Evolutionary conservation across 2,888 invertebrate species (phyloP).

Genomic region (Neoitamus cyanurus): DNA sequence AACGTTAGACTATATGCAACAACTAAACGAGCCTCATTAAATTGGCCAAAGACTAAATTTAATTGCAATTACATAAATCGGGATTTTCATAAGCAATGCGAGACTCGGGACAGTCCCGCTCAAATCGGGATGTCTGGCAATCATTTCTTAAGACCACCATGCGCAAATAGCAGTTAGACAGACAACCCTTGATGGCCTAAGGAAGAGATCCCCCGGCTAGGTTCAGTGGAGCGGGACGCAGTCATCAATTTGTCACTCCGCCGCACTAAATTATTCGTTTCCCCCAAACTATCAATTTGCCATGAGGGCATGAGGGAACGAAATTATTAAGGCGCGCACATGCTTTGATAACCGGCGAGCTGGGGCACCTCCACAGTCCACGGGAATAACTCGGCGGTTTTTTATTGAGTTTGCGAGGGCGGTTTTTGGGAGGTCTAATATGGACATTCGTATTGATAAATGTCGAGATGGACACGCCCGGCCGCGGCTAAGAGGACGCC

Average conservation of each 20-base stretch:
- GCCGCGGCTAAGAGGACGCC: conserved; percentile 6
- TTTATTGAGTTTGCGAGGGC: conserved; percentile 50
- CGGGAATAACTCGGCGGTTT: conserved; percentile 32
- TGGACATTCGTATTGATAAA: conserved; percentile 55
- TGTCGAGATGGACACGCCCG: conserved; percentile 54
- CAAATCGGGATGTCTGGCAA: too few species aligned
- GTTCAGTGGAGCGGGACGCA: not conserved
- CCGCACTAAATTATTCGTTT: conserved; percentile 35
- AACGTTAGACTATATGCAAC: too few species aligned
- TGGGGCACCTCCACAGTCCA: not conserved
- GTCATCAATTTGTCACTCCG: conserved; percentile 34
- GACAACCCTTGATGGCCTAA: not conserved
- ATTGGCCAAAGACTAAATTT: too few species aligned
- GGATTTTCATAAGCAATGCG: too few species aligned
- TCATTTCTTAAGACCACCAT: not conserved
- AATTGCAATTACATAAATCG: too few species aligned
- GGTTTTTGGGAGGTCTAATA: conserved; percentile 53
- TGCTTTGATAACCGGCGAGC: conserved; percentile 1
- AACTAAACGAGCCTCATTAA: too few species aligned
- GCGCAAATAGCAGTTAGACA: not conserved
- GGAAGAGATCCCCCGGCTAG: not conserved
- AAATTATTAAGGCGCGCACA: conserved; percentile 41
- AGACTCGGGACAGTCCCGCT: too few species aligned
- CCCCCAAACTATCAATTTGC: conserved; percentile 41
- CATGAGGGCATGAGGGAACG: conserved; percentile 28